These are phyloP conservation scores for Glaucomys volans DNA, from an alignment of 2,113 vertebrate species.

Conservation along the genomic window DNA sequence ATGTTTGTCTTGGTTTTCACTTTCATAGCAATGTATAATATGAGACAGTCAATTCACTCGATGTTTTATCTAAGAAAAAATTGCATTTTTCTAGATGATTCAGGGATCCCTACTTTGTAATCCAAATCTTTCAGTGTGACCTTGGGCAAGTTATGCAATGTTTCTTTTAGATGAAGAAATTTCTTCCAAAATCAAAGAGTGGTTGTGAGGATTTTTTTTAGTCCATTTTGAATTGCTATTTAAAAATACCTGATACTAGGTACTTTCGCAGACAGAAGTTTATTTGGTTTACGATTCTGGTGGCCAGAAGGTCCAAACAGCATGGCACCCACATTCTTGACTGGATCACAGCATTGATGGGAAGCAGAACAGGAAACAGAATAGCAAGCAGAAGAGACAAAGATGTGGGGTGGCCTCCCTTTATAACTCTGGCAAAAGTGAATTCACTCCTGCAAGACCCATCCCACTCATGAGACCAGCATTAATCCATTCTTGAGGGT, in stretches of 20 bases:
- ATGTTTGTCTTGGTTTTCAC: conserved; percentile 5
- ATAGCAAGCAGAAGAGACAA: neutral
- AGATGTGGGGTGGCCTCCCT: neutral
- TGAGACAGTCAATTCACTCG: neutral
- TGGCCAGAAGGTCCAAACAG: neutral
- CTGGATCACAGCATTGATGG: no score
- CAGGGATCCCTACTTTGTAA: neutral
- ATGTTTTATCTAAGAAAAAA: neutral
- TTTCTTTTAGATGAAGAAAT: conserved; percentile 22
- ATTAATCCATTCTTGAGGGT: neutral
- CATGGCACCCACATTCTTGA: neutral
- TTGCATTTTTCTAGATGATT: neutral
- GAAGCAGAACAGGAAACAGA: neutral
- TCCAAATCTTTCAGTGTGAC: neutral
- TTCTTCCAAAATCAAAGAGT: neutral
- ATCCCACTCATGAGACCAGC: neutral
- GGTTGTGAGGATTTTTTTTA: neutral
- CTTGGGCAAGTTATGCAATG: neutral
- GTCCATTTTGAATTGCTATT: neutral
- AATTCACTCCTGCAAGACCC: no score
- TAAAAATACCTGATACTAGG: neutral
- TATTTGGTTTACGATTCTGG: neutral
- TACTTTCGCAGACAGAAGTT: neutral
- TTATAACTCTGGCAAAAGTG: neutral
- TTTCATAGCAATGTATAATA: neutral